Evolutionary conservation across 2,797 vertebrate genomes (phyloP), one percentile per base, ranked within the genome.

Genomic region (Sebastes minor): DNA sequence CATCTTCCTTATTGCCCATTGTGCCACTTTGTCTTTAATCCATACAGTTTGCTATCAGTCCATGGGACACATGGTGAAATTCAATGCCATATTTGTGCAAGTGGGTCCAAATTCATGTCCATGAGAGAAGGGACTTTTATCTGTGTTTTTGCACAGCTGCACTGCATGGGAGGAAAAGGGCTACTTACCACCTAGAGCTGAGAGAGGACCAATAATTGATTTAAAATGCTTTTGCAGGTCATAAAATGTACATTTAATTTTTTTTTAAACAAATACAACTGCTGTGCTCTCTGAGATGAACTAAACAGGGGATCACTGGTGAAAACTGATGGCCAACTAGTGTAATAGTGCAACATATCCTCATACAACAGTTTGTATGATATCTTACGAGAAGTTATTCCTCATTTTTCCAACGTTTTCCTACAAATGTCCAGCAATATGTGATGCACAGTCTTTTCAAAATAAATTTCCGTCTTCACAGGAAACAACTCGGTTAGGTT

Each of bases 11-110:
- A 35, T 61, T 78, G 59, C 68, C 71, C n/a, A 20, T 61, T 83
- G 81, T 56, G 78, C 74, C 55, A 55, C 46, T 88, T 88, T 83
- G 69, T 78, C 74, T 86, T 76, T 69, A 88, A 86, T 87, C 81
- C 75, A 72, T 80, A 79, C 70, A 60, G 78, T 79, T 78, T 82
- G 76, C 75, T 55, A 22, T 80, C 72, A 53, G 64, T 76, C 72
- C 12, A 13, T 23, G 28, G 46, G 49, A 63, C 67, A 76, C 74
- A 30, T 38, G 72, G 30, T 63, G 66, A 77, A 90, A 91, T 72
- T 55, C 35, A 80, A 73, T 68, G 52, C 78, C 25, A 1, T 79
- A 55, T 81, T 66, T 78, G 79, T 68, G 61, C 53, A 23, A 30
- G 30, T 75, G n/a, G 63, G 69, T 76, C 52, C 20, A 32, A 10